phyloP scores from a whole-genome alignment of 2,113 vertebrate genomes.

The Eptatretus burgeri region DNA sequence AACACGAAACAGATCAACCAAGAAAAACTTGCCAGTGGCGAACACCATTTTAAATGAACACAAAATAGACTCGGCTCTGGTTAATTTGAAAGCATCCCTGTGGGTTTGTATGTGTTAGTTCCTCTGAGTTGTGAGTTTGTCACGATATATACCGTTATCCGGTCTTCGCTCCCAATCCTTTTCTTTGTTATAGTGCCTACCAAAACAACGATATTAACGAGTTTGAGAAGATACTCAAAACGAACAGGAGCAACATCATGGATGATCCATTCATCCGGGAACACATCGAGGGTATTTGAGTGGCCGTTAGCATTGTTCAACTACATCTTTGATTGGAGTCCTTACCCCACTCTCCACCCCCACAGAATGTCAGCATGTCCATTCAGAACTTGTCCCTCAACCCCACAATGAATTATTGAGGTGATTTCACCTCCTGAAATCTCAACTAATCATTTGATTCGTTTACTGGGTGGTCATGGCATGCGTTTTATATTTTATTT shows the following conservation, averaged over 20 bases:
- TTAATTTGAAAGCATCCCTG: too few relatives aligned
- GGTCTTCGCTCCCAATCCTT: too few relatives aligned
- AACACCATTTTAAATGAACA: too few relatives aligned
- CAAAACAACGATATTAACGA: constrained; percentile 99
- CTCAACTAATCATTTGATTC: neutral
- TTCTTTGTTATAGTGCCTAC: constrained; percentile 39
- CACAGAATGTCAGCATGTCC: too few relatives aligned
- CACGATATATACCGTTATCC: too few relatives aligned
- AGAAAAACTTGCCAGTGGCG: too few relatives aligned
- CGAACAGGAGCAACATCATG: constrained; percentile 99
- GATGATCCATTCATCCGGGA: constrained; percentile 95
- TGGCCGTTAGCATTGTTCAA: constrained; percentile 6
- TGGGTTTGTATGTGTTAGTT: too few relatives aligned
- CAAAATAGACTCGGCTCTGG: too few relatives aligned
- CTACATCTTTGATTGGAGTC: neutral
- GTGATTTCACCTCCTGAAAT: neutral
- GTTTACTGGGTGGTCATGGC: neutral
- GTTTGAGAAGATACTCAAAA: constrained; percentile 99
- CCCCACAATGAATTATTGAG: neutral
- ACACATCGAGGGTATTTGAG: constrained; percentile 77
- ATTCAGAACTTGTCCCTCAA: too few relatives aligned
- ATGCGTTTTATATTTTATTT: neutral
- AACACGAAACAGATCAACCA: too few relatives aligned
- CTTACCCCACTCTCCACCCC: too few relatives aligned
- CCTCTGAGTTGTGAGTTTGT: too few relatives aligned